Evolutionary conservation across 2,797 vertebrate genomes (phyloP), one percentile per base, ranked within the genome.

Genomic region (Melanotaenia nigrans): DNA sequence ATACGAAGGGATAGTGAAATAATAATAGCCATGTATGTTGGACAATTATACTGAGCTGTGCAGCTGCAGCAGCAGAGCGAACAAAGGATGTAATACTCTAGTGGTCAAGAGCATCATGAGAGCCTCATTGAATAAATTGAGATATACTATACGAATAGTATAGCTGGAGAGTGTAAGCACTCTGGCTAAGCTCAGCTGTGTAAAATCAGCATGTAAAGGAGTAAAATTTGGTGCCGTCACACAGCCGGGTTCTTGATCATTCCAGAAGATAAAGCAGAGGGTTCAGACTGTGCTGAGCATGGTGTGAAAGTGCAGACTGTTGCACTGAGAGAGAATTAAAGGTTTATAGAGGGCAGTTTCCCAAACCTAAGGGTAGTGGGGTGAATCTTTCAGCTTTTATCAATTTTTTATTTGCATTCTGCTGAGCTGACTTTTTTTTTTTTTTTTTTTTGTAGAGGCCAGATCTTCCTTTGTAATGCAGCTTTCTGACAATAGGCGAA

Each of bases 61-160:
- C 70, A 77, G 83, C 73, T 82, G 68, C 67, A 59, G 68, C 61
- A 67, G 49, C 57, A 35, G 33, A 77, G 62, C 51, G 66, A 58
- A 57, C 76, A 68, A 79, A 72, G 47, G 58, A 79, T 7, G 20
- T 38, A 63, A 30, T 77, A 74, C 68, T 78, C n/a, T 45, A 47
- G 20, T 55, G 69, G 42, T 84, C 75, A 78, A 84, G 80, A 81
- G 57, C 72, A 42, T 32, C 32, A 69, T 4, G 58, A 77, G 10
- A 32, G 49, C 42, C 63, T 80, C 47, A 24, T 51, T 65, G 61
- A 82, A 63, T 73, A 11, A 68, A 78, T 57, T 33, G 42, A 77
- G 45, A 72, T 49, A 55, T 30, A n/a, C 24, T 18, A 14, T 56
- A 36, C 56, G 22, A 56, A 84, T 65, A 59, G 14, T 38, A 33